Conservation (phyloP, 2,797 vertebrate species). For the Podarcis lilfordi region DNA sequence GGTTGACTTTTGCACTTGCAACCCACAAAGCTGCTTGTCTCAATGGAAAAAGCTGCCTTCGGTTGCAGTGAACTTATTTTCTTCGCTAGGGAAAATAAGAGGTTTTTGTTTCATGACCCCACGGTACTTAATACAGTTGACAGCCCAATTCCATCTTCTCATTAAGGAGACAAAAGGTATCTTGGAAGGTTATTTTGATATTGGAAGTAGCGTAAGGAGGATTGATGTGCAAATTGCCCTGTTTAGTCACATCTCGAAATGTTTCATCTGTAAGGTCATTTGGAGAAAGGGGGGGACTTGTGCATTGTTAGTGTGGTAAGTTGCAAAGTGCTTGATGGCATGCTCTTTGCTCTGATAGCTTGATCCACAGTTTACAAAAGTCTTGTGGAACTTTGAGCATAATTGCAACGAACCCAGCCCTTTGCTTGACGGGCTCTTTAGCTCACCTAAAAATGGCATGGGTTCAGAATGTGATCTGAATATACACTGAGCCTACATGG, state of each 20-base stretch:
- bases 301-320: conserved; percentile 23
- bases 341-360: conserved; percentile 39
- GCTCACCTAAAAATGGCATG: not conserved
- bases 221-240: conserved; percentile 33
- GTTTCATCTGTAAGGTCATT: not conserved
- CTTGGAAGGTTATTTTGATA: conserved; percentile 29
- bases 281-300: not conserved
- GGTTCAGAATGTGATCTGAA: conserved; percentile 8
- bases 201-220: not conserved
- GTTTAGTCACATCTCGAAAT: conserved; percentile 33
- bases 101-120: conserved; percentile 61
- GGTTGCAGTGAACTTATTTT: conserved; percentile 77
- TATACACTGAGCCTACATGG: no score
- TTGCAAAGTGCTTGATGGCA: conserved; percentile 20
- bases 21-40: conserved; percentile 81
- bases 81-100: conserved; percentile 43
- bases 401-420: conserved; percentile 19
- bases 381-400: conserved; percentile 11
- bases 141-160: conserved; percentile 60
- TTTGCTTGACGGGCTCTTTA: conserved; percentile 17
- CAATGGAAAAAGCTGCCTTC: conserved; percentile 76
- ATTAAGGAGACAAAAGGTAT: conserved; percentile 33
- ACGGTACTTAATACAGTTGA: conserved; percentile 59
- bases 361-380: not conserved
- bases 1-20: conserved; percentile 83